Percentiles rank a stretch among this genome's conserved stretches.
These are phyloP conservation scores for Grammomys dolichurus DNA, from an alignment of 2,113 vertebrate genomes.

Conservation along the genomic window DNA sequence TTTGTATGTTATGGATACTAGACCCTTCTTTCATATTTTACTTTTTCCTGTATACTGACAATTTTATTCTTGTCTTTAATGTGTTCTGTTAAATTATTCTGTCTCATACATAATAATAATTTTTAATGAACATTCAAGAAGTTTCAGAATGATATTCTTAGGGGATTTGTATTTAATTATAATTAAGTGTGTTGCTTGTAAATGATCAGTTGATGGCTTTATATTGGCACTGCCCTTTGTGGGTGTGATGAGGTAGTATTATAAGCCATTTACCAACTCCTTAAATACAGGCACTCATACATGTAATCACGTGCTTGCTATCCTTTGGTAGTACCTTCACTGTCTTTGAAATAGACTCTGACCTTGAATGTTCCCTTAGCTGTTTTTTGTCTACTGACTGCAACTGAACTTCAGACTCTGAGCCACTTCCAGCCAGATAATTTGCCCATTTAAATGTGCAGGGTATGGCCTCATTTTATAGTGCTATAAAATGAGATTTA, in stretches of 20 bases:
- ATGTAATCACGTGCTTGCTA: background rate
- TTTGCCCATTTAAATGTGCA: constrained; percentile 74
- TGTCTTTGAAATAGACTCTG: constrained; percentile 66
- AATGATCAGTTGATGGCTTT: constrained; percentile 21
- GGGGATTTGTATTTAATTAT: constrained; percentile 18
- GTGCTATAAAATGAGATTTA: constrained; percentile 79
- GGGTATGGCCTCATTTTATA: constrained; percentile 70
- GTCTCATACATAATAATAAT: background rate
- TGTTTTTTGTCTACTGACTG: constrained; percentile 44
- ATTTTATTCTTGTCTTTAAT: constrained; percentile 60
- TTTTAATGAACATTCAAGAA: constrained; percentile 3
- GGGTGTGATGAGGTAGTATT: background rate
- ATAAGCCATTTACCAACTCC: background rate
- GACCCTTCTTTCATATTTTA: background rate
- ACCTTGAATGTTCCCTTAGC: constrained; percentile 56
- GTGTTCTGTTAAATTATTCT: background rate
- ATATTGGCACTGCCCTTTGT: background rate
- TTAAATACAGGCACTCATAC: background rate
- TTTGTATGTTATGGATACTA: constrained; percentile 32
- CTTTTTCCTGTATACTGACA: constrained; percentile 2
- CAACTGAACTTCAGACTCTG: constrained; percentile 59
- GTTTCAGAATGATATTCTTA: constrained; percentile 8
- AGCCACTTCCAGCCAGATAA: constrained; percentile 76
- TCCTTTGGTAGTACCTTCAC: constrained; percentile 32
- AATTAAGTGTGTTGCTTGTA: constrained; percentile 34